Conservation (phyloP, 2,113 vertebrate genomes). For the Mesocricetus auratus region DNA sequence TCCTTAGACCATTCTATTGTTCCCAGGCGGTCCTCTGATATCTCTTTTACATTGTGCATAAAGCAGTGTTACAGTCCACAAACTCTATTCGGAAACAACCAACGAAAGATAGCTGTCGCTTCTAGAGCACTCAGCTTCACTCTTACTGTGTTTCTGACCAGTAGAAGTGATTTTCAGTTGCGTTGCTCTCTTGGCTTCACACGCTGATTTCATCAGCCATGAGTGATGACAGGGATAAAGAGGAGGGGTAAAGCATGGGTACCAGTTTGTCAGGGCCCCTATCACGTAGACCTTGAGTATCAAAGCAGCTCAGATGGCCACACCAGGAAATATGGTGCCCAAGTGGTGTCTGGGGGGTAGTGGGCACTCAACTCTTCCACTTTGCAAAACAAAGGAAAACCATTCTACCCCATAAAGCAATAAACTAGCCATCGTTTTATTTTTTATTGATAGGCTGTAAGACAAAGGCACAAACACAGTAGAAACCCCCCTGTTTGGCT, state of each 20-base stretch:
- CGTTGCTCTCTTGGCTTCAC: background rate
- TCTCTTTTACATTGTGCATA: slow-evolving; percentile 1
- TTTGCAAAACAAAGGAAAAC: slow-evolving; percentile 27
- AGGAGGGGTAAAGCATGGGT: background rate
- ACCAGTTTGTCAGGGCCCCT: background rate
- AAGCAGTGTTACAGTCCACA: slow-evolving; percentile 1
- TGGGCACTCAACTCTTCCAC: background rate
- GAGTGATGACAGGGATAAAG: background rate
- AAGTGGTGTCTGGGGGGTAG: background rate
- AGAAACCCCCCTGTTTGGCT: background rate
- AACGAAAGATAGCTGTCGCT: background rate
- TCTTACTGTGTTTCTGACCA: background rate
- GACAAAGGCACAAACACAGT: background rate
- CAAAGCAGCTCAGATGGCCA: background rate
- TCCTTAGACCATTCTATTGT: background rate
- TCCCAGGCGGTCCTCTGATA: background rate
- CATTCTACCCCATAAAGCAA: background rate
- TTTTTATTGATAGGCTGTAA: background rate
- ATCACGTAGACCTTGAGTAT: background rate
- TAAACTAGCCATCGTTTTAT: background rate
- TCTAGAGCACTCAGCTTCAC: background rate
- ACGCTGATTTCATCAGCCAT: background rate
- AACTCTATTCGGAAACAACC: background rate
- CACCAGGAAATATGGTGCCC: background rate
- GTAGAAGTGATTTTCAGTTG: background rate